A percentile compares a stretch with the other conserved stretches of the same genome.
Conservation (phyloP, 2,113 vertebrate species). For the Phalacrocorax pelagicus region DNA sequence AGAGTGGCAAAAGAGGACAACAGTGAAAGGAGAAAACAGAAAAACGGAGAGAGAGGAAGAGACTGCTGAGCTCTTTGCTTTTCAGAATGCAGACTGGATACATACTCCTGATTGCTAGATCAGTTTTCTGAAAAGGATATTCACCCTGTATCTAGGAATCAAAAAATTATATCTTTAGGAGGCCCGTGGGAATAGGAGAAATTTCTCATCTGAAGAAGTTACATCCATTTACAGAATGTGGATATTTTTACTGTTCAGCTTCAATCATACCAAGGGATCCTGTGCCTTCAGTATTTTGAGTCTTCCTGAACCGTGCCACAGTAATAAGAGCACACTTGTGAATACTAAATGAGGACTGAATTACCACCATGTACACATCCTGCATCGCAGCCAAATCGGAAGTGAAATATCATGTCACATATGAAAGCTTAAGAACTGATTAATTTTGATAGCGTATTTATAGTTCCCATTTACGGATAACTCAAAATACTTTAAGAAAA, state of each 20-base stretch:
- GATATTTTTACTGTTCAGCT: conserved; percentile 48
- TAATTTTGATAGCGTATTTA: conserved; percentile 52
- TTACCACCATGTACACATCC: conserved; percentile 22
- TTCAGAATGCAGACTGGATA: background rate
- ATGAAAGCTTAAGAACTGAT: conserved; percentile 5
- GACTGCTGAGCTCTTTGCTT: background rate
- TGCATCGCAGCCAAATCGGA: background rate
- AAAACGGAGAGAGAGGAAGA: background rate
- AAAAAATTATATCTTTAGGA: conserved; percentile 1
- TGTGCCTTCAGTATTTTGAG: conserved; percentile 19
- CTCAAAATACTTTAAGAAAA: conserved; percentile 20
- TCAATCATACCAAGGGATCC: background rate
- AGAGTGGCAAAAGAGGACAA: conserved; percentile 12
- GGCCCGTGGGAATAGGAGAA: background rate
- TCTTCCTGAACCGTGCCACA: background rate
- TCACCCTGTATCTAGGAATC: background rate
- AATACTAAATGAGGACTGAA: conserved; percentile 8
- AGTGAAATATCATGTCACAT: background rate
- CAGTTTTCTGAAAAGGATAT: conserved; percentile 16
- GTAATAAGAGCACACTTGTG: background rate
- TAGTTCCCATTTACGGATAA: conserved; percentile 24
- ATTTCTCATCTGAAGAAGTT: conserved; percentile 6
- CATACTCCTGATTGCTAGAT: background rate
- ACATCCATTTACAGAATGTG: conserved; percentile 12
- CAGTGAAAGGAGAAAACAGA: conserved; percentile 27